phyloP scores from a whole-genome alignment of 1,140 invertebrate genomes.

The Ditylenchus dipsaci region DNA sequence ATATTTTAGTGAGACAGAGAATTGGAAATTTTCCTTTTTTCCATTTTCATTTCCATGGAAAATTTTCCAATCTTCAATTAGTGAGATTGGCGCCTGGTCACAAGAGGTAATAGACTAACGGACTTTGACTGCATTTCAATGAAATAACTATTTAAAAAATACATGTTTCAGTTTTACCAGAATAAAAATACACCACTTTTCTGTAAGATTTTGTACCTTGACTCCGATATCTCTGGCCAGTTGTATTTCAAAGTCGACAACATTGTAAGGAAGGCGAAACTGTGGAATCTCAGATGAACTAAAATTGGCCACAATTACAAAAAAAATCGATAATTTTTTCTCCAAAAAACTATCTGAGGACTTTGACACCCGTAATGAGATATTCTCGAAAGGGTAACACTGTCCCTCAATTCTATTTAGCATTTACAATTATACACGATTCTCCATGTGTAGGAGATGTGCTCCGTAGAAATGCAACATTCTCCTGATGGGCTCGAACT shows the following conservation, averaged over 20 bases:
- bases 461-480: neutral
- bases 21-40: no score
- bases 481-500: neutral
- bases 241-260: slow-evolving; percentile 86
- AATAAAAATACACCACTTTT: no score
- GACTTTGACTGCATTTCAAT: no score
- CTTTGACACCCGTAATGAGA: slow-evolving; percentile 12
- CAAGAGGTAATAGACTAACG: no score
- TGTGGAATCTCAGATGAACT: slow-evolving; percentile 93
- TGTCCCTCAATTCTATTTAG: neutral
- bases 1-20: no score
- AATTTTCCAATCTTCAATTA: no score
- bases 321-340: no score
- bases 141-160: no score
- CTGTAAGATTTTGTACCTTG: slow-evolving; percentile 67
- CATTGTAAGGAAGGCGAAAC: slow-evolving; percentile 84
- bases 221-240: slow-evolving; percentile 87
- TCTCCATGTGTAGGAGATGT: neutral
- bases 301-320: no score
- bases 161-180: no score
- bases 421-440: neutral
- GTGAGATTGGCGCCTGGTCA: no score
- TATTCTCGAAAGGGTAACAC: slow-evolving; percentile 4
- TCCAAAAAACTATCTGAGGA: slow-evolving; percentile 7
- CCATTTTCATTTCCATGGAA: no score